Evolutionary conservation across 2,113 vertebrate species (phyloP), one percentile per base, ranked within the genome.

Genomic region (Lutjanus erythropterus): DNA sequence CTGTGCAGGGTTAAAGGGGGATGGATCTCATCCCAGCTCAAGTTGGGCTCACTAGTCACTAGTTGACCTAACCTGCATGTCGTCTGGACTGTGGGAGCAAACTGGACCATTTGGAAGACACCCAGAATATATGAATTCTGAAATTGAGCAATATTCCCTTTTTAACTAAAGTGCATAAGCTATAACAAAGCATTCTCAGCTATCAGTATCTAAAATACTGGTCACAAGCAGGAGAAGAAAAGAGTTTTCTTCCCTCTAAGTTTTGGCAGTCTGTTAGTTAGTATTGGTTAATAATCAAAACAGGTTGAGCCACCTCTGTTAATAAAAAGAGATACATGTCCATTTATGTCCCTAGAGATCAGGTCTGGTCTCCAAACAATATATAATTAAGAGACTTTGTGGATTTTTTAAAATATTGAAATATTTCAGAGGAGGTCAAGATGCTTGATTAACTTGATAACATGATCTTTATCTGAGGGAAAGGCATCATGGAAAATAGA

Each of bases 371-470:
- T 14, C 60, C 2, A 59, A 58, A 78, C 0, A 6, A 35, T 23
- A 35, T 5, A 42, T 55, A 16, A 60, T 58, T 16, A 31, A 23
- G 35, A 3, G 29, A 12, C 12, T 8, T 9, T 46, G 6, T 44
- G 3, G 9, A 46, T 61, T 50, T 64, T 39, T 64, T 44, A n/a
- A n/a, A 31, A 39, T 8, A 25, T 39, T 66, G 7, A 3, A 25
- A 6, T 69, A 49, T 37, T 29, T 15, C 84, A 91, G 85, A 90
- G 83, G 84, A 71, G 86, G 85, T 87, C 84, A 91, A 93, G 71
- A 58, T 92, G 89, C 78, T 90, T 86, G 83, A 92, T 88, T 92
- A 61, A 70, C 10, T 73, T 44, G 62, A 61, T 70, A 35, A 88
- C 76, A 81, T 82, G 78, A 71, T 76, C 81, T 62, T n/a, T 71